Percentiles rank a stretch among this genome's conserved stretches.
Conservation (phyloP, 2,797 vertebrate genomes). For the Rhodeus uyekii region DNA sequence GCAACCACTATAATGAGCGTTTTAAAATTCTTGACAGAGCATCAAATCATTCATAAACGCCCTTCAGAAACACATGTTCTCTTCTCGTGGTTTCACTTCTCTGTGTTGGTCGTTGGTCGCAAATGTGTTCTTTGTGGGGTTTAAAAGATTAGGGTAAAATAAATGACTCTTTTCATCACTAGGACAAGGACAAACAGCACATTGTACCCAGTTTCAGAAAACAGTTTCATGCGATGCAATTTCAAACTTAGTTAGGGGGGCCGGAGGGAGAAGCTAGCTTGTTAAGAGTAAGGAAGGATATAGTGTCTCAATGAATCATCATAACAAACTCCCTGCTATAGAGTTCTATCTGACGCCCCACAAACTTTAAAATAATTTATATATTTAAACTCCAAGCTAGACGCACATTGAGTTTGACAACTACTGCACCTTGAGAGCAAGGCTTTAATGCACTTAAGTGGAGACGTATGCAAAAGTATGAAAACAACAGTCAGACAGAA, state of each 20-base stretch:
- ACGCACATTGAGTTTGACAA: conserved; percentile 9
- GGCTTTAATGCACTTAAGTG: conserved; percentile 22
- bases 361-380: conserved; percentile 13
- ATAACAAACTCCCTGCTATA: not conserved
- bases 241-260: not conserved
- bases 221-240: not conserved
- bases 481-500: conserved; percentile 23
- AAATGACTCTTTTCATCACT: not conserved
- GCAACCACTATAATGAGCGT: not conserved
- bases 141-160: not conserved
- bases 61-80: not conserved
- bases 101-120: not conserved
- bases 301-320: not conserved
- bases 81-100: not conserved
- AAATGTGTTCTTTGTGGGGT: not conserved
- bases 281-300: not conserved
- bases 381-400: conserved; percentile 21
- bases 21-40: not conserved
- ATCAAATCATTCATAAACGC: not conserved
- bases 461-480: conserved; percentile 4
- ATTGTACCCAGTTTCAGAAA: not conserved
- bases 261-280: not conserved
- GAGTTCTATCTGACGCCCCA: not conserved
- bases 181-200: not conserved
- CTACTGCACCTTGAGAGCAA: not conserved